Evolutionary conservation across 2,797 vertebrate genomes (phyloP).

Genomic region (Acrossocheilus wenchowensis): DNA sequence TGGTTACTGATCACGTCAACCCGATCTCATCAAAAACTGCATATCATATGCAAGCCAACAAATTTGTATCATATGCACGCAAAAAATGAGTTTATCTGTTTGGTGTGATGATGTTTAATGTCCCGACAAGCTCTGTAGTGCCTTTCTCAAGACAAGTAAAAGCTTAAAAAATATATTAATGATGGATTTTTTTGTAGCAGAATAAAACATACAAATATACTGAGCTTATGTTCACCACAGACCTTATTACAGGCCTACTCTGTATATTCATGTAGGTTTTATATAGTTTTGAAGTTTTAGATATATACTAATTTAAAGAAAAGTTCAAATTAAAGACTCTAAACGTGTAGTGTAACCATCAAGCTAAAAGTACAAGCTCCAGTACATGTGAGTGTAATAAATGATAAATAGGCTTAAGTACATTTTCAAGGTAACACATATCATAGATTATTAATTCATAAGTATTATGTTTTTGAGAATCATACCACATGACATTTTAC

Average conservation of each 20-base stretch:
- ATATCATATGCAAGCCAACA: too few relatives aligned
- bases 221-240: background rate
- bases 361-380: too few relatives aligned
- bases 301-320: background rate
- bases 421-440: background rate
- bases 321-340: background rate
- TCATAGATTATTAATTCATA: background rate
- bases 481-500: background rate
- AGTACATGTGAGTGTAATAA: background rate
- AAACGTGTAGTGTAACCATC: background rate
- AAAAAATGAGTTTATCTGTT: too few relatives aligned
- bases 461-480: background rate
- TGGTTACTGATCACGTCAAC: background rate
- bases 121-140: too few relatives aligned
- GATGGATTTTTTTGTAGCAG: too few relatives aligned
- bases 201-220: background rate
- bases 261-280: background rate
- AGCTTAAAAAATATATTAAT: too few relatives aligned
- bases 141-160: too few relatives aligned
- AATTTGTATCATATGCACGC: too few relatives aligned
- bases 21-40: too few relatives aligned
- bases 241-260: background rate
- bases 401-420: background rate
- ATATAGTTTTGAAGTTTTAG: background rate
- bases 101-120: too few relatives aligned